Conservation (phyloP, 2,888 invertebrate species). For the Synanthedon formicaeformis region DNA sequence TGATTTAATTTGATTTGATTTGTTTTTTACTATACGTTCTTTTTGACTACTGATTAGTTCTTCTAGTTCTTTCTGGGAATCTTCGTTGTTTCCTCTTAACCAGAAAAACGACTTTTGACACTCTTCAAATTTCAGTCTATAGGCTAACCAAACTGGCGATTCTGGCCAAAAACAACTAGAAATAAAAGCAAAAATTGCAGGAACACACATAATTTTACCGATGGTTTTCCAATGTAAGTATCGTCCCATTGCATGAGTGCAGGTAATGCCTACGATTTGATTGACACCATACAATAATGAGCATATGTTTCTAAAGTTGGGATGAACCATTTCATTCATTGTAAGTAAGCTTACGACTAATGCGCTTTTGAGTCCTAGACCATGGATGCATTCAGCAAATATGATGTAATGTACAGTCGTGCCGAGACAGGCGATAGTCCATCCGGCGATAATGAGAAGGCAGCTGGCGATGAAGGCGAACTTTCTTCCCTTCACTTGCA, state of each 20-base stretch:
- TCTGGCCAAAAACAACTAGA: slow-evolving; percentile 12
- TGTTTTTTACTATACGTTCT: not conserved
- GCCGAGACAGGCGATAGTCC: slow-evolving; percentile 10
- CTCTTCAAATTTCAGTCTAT: slow-evolving; percentile 12
- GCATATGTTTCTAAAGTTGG: slow-evolving; percentile 10
- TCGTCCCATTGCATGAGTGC: slow-evolving; percentile 8
- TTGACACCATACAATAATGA: slow-evolving; percentile 8
- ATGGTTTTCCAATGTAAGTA: slow-evolving; percentile 15
- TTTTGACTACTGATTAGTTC: not conserved
- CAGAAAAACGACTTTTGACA: slow-evolving; percentile 11
- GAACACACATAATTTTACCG: slow-evolving; percentile 10
- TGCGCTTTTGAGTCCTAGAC: slow-evolving; percentile 13
- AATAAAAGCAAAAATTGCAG: slow-evolving; percentile 6
- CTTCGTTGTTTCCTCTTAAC: slow-evolving; percentile 10
- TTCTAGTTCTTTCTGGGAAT: slow-evolving; percentile 9
- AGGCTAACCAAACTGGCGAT: slow-evolving; percentile 16
- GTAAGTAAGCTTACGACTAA: slow-evolving; percentile 11
- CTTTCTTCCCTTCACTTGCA: slow-evolving; percentile 17
- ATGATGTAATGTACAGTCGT: slow-evolving; percentile 7
- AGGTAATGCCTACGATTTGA: slow-evolving; percentile 12
- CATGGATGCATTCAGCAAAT: slow-evolving; percentile 14
- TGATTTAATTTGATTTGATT: not conserved
- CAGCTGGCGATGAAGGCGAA: slow-evolving; percentile 14
- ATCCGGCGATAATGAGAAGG: slow-evolving; percentile 11
- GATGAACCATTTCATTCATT: slow-evolving; percentile 15